Conservation (phyloP, 1,140 invertebrate genomes). For the Ridgeia piscesae region DNA sequence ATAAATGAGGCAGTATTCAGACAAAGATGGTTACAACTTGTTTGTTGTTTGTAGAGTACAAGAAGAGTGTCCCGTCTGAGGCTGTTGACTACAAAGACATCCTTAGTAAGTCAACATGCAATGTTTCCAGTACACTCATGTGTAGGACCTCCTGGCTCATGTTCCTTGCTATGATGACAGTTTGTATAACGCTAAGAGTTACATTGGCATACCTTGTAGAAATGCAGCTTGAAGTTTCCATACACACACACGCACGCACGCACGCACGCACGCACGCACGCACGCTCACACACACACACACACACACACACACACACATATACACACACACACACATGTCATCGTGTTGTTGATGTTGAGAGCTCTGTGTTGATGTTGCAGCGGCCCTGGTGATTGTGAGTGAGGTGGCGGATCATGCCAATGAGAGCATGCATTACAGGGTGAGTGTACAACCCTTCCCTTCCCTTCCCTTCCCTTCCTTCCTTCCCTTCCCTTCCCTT, state of each 20-base stretch:
- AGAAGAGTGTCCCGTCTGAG: slow-evolving; percentile 64
- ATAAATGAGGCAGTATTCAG: too few species aligned
- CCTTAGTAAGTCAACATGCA: slow-evolving; percentile 47
- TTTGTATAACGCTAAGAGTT: not conserved
- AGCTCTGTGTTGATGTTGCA: slow-evolving; percentile 29
- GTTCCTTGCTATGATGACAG: not conserved
- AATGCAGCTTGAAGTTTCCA: too few species aligned
- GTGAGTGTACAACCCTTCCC: slow-evolving; percentile 57
- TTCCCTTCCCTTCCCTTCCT: too few species aligned
- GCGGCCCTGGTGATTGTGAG: slow-evolving; percentile 70
- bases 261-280: too few species aligned
- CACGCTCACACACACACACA: too few species aligned
- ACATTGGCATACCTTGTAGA: not conserved
- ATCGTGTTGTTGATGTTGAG: too few species aligned
- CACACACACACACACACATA: too few species aligned
- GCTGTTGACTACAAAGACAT: slow-evolving; percentile 71
- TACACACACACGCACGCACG: too few species aligned
- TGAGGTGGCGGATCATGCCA: slow-evolving; percentile 75
- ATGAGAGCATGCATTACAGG: slow-evolving; percentile 69
- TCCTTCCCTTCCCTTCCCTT: too few species aligned
- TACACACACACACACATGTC: too few species aligned
- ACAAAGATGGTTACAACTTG: not conserved
- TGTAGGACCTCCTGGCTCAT: not conserved
- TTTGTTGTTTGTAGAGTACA: slow-evolving; percentile 59
- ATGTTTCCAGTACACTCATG: not conserved